These are phyloP conservation scores for Cetoscarus ocellatus DNA, from an alignment of 2,797 vertebrate genomes.

Conservation along the genomic window DNA sequence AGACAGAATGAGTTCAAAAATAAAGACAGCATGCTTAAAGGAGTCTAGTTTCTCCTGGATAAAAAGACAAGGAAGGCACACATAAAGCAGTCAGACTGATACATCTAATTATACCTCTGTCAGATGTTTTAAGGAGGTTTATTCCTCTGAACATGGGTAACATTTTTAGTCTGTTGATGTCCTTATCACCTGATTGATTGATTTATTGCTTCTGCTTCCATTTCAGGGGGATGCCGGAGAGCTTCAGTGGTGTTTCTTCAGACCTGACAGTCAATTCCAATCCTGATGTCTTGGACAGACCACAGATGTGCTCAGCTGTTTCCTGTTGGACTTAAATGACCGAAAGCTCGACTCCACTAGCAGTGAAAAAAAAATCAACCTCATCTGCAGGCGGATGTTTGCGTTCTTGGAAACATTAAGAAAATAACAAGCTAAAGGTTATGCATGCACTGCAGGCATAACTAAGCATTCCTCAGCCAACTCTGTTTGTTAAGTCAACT, in stretches of 20 bases:
- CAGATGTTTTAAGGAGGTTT: constrained; percentile 3
- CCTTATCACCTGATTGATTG: constrained; percentile 1
- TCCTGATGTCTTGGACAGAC: constrained; percentile 49
- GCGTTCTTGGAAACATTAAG: constrained; percentile 49
- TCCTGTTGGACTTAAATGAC: constrained; percentile 48
- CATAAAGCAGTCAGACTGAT: constrained; percentile 6
- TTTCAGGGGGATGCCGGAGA: constrained; percentile 70
- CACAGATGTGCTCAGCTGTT: constrained; percentile 16
- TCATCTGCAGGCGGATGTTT: constrained; percentile 46
- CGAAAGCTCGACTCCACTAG: constrained; percentile 44
- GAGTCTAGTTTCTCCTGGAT: constrained; percentile 45
- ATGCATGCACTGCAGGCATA: constrained; percentile 58
- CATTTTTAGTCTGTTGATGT: constrained; percentile 4
- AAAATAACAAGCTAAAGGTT: constrained; percentile 68
- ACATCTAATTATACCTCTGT: constrained; percentile 30
- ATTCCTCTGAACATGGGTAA: background rate
- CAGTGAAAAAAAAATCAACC: constrained; percentile 22
- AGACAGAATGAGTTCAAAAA: constrained; percentile 84
- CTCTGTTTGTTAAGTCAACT: constrained; percentile 44
- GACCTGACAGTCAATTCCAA: constrained; percentile 22
- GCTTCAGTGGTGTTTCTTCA: constrained; percentile 41
- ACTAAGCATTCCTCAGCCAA: constrained; percentile 24
- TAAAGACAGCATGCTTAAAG: constrained; percentile 47
- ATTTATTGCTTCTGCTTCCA: constrained; percentile 35
- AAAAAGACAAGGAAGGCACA: constrained; percentile 40